phyloP scores from a whole-genome alignment of 2,888 invertebrate species.

The Sisyra nigra region DNA sequence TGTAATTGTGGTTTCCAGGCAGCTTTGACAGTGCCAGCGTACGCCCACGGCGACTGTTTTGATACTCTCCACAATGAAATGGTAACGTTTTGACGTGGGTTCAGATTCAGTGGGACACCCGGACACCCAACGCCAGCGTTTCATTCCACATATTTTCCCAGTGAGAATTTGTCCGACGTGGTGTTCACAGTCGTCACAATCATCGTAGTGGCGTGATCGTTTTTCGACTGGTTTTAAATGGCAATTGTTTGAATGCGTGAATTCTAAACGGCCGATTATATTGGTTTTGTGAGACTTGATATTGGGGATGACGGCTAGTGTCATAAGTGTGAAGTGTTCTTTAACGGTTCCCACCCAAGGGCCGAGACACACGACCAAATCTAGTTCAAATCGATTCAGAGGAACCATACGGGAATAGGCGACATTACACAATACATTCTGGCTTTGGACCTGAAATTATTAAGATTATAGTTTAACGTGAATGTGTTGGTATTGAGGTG shows the following conservation, averaged over 20 bases:
- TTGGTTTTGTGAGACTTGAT: background rate
- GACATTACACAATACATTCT: constrained; percentile 3
- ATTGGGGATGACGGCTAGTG: constrained; percentile 2
- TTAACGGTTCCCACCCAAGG: constrained; percentile 8
- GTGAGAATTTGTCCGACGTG: constrained; percentile 6
- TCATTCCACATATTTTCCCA: constrained; percentile 36
- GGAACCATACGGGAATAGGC: constrained; percentile 3
- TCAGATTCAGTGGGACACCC: constrained; percentile 53
- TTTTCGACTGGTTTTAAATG: constrained; percentile 7
- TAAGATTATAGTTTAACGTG: background rate
- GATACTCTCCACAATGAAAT: constrained; percentile 68
- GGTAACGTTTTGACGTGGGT: constrained; percentile 18
- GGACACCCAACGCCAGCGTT: constrained; percentile 67
- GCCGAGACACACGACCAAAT: constrained; percentile 7
- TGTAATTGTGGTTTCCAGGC: constrained; percentile 38
- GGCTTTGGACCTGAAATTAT: constrained; percentile 1
- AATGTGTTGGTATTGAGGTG: background rate
- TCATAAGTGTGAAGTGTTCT: constrained; percentile 6
- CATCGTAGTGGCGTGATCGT: background rate
- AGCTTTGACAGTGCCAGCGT: constrained; percentile 71
- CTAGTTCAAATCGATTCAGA: constrained; percentile 6
- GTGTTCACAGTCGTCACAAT: constrained; percentile 7
- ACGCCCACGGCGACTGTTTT: constrained; percentile 68
- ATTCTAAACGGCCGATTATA: constrained; percentile 4
- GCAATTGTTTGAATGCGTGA: constrained; percentile 3